Evolutionary conservation across 2,888 invertebrate genomes (phyloP).

Genomic region (Deroplatys truncata): DNA sequence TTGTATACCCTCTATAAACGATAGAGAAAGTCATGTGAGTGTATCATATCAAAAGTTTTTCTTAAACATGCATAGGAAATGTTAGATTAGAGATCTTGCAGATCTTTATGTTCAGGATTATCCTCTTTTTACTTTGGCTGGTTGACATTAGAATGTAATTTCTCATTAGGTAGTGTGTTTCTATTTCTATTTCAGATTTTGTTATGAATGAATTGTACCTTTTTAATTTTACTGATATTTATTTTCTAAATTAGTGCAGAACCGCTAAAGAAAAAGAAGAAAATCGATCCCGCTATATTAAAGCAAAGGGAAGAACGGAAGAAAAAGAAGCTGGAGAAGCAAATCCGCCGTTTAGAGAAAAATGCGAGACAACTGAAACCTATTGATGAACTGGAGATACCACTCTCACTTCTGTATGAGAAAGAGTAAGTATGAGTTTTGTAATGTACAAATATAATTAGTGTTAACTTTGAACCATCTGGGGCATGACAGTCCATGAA

Average conservation of each 20-base stretch:
- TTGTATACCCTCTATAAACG: too few relatives aligned
- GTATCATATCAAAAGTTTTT: too few relatives aligned
- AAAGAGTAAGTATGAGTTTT: conserved; percentile 50
- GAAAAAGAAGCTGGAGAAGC: conserved; percentile 80
- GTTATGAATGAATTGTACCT: neutral
- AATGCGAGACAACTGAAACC: conserved; percentile 83
- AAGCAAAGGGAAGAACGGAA: conserved; percentile 78
- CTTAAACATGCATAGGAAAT: too few relatives aligned
- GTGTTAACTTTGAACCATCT: neutral
- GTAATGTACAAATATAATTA: neutral
- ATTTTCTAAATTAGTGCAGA: conserved; percentile 58
- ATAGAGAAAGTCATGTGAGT: too few relatives aligned
- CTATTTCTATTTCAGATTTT: neutral
- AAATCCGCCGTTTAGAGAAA: conserved; percentile 76
- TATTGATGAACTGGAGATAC: conserved; percentile 78
- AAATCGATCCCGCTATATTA: conserved; percentile 73
- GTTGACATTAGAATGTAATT: too few relatives aligned
- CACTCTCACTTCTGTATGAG: conserved; percentile 61
- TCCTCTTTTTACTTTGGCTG: too few relatives aligned
- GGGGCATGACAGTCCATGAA: too few relatives aligned
- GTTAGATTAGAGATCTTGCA: too few relatives aligned
- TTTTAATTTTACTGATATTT: neutral
- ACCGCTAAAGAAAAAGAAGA: conserved; percentile 87
- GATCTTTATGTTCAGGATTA: too few relatives aligned
- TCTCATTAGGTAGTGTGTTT: too few relatives aligned